Base-by-base conservation (phyloP, 2,113 vertebrate species). In the Cinclus mexicanus region DNA sequence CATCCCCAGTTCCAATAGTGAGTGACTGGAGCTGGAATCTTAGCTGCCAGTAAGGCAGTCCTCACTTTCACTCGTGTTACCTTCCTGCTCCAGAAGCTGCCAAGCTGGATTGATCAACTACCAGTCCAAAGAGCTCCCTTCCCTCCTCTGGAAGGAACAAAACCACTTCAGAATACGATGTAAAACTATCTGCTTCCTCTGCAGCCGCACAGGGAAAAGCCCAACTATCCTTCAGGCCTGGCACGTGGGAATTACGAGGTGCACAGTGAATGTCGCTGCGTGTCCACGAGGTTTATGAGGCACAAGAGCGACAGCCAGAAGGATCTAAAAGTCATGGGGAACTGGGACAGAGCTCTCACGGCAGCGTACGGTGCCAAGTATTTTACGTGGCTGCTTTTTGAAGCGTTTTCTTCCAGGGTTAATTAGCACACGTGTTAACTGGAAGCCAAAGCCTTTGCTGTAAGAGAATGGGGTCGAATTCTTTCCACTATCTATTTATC, bases 361-460 rank as follows among this genome's bases (percentile, higher is more conserved):
- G 7, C 39, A 20, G 1, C 6, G 15, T 5, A 4, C 1, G 23
- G 5, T 1, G 24, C 20, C 70, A 46, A 39, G 4, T 17, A 21
- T 56, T 57, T 50, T 3, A 57, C 26, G 42, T 15, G 56, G n/a
- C 56, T 21, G 28, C 47, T 39, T 44, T 59, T 33, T 29, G 33
- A n/a, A 39, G 44, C 19, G 8, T 52, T 75, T 75, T 39, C 60
- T 59, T 39, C 52, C 52, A 67, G 17, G 9, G 8, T 22, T 57
- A 37, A 44, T 37, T 44, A 65, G 60, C 46, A 67, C 12, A 24
- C 19, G 11, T 9, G 23, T 22, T 29, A 52, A 44, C 2, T 44
- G 33, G 15, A 39, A 67, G 39, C 23, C 39, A 46, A 46, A 53
- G 28, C 33, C 47, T 87, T 53, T 57, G 42, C 50, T 6, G 1